Evolutionary conservation across 2,888 invertebrate species (phyloP), one percentile per base, ranked within the genome.

Genomic region (Idaea dimidiata): DNA sequence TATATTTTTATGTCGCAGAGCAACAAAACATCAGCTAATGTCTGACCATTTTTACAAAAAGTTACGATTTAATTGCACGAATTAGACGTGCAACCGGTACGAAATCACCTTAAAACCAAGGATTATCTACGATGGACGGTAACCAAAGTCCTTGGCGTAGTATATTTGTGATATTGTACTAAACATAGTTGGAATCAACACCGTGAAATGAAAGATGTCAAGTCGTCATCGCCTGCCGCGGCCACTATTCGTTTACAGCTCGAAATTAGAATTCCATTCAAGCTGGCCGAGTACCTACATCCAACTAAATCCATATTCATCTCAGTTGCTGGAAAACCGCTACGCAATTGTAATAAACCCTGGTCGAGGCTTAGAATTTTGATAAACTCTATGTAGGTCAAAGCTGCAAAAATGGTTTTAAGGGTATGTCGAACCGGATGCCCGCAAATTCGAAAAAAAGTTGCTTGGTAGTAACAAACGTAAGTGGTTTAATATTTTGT

Each of bases 291-390:
- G 65, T 66, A 67, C n/a, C n/a, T n/a, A n/a, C 66, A 67, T 66
- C 59, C 63, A 70, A 75, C 74, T 77, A 75, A 75, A 79, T 78
- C 79, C 77, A 77, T 80, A 80, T 79, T 76, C 77, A 73, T 78
- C 75, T 77, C 75, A 66, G 74, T 71, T 71, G 71, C 68, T 74
- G 75, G 75, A 76, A 76, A 77, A 75, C 74, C 72, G 63, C 71
- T 73, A 72, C 74, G 76, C 77, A 76, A 72, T 76, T 76, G 74
- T 76, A 75, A 77, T 79, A 79, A 75, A 79, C 70, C 70, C 72
- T 71, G 71, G 70, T 67, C 62, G 69, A 66, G 62, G 70, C 68
- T 63, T 66, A 65, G 77, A 78, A 80, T 80, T 73, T 74, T 73
- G 75, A 79, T 79, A 68, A 70, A 72, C 71, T 73, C 70, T 71